A percentile compares a stretch with the other conserved stretches of the same genome.
phyloP scores from a whole-genome alignment of 2,888 invertebrate genomes.

The Stenoptilia bipunctidactyla region DNA sequence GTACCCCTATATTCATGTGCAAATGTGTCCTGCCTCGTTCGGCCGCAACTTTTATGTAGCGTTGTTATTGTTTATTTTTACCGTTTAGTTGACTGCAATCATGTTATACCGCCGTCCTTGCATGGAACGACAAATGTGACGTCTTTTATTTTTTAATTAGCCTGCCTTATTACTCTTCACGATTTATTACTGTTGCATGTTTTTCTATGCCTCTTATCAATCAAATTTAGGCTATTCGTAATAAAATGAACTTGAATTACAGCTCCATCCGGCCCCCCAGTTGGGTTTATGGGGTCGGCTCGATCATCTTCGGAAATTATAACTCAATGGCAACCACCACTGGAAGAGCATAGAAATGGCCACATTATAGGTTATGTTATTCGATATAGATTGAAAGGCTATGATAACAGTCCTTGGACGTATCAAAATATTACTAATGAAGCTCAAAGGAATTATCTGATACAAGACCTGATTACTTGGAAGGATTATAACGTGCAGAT shows the following conservation, averaged over 20 bases:
- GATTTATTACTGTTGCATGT: background rate
- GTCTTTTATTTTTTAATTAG: slow-evolving; percentile 3
- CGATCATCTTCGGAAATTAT: slow-evolving; percentile 95
- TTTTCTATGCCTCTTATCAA: background rate
- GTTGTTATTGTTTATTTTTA: slow-evolving; percentile 3
- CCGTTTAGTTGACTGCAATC: slow-evolving; percentile 4
- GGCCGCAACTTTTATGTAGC: background rate
- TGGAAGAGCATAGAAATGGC: slow-evolving; percentile 95
- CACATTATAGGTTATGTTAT: slow-evolving; percentile 94
- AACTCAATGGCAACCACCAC: slow-evolving; percentile 96
- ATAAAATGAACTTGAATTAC: slow-evolving; percentile 17
- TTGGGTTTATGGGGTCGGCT: slow-evolving; percentile 94
- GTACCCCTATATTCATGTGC: slow-evolving; percentile 1
- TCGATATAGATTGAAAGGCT: slow-evolving; percentile 90
- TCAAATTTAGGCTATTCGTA: background rate
- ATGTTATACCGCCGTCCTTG: slow-evolving; percentile 4
- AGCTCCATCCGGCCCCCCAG: slow-evolving; percentile 97
- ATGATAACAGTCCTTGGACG: slow-evolving; percentile 93
- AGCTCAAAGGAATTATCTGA: slow-evolving; percentile 89
- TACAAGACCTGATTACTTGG: slow-evolving; percentile 95
- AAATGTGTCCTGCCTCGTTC: background rate
- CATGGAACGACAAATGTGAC: background rate
- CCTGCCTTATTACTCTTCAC: slow-evolving; percentile 2
- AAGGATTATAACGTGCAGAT: slow-evolving; percentile 97
- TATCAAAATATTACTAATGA: slow-evolving; percentile 93